These are phyloP conservation scores for Okapia johnstoni DNA, from an alignment of 2,113 vertebrate genomes.

Conservation along the genomic window DNA sequence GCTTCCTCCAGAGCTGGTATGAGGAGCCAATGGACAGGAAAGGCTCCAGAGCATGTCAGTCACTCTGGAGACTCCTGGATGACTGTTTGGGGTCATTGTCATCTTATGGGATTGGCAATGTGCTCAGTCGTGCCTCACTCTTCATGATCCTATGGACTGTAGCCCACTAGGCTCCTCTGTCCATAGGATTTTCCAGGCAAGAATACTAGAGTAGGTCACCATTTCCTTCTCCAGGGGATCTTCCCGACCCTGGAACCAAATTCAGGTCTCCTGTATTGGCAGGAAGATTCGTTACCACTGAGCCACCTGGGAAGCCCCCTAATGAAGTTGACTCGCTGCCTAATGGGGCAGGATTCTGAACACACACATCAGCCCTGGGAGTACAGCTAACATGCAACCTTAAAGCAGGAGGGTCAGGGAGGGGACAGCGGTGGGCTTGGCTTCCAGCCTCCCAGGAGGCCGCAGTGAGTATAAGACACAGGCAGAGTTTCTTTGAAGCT, in stretches of 20 bases:
- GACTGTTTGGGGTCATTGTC: not conserved
- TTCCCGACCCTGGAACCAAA: not conserved
- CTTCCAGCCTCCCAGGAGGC: not conserved
- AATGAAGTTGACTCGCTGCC: not conserved
- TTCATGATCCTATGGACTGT: not conserved
- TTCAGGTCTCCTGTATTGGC: not conserved
- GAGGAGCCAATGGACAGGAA: not conserved
- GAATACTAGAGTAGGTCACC: not conserved
- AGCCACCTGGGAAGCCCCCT: not conserved
- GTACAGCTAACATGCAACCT: not conserved
- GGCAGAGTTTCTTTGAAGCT: not conserved
- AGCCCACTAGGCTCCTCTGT: not conserved
- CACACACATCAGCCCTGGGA: not conserved
- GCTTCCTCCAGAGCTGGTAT: not conserved
- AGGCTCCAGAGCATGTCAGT: not conserved
- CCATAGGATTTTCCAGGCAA: not conserved
- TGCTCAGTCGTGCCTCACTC: not conserved
- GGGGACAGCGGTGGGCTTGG: not conserved
- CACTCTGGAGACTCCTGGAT: not conserved
- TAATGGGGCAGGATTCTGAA: not conserved
- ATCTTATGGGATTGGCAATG: not conserved
- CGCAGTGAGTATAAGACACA: rapidly evolving
- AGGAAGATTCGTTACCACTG: not conserved
- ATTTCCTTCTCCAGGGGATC: not conserved
- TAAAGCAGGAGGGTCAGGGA: not conserved